Evolutionary conservation across 37 sponge, comb jelly and placozoan genomes (phyloP), one percentile per base, ranked within the genome.

Genomic region (Eunapius fragilis): DNA sequence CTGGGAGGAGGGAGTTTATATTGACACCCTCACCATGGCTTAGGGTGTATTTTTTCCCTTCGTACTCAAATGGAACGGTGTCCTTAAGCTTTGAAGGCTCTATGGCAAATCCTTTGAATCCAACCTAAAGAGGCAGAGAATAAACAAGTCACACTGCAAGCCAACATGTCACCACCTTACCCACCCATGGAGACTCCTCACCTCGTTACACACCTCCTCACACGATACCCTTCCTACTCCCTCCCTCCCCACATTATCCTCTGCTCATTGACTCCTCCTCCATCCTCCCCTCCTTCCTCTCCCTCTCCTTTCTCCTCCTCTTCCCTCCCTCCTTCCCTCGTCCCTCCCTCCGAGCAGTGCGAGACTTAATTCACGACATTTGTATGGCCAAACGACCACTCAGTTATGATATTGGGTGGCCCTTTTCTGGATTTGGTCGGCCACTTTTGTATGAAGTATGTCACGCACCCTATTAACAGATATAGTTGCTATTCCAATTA

Each of bases 81-180:
- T 71, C 81, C 36, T 72, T 73, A 17, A 76, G 93, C 50, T 77
- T 70, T 4, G 25, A 87, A 25, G 80, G 70, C 3, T 70, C 38
- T 5, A 97, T 94, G 19, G 77, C 74, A 77, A 90, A 97, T 0
- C 97, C 97, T 75, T 97, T 97, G 80, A 97, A 94, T 0, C 95
- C 97, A 82, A 95, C 86, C 96, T 96, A 68, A 50, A 31, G n/a
- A n/a, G n/a, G 47, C 25, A 81, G 13, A 68, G 68, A 48, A 68
- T 31, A 33, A 6, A 12, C 58, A 1, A 4, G 2, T 19, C 6
- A 17, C 58, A 58, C 58, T 41, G 6, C 58, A 58, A 19, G 19
- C 58, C 58, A 58, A 58, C 58, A 58, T 58, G 14, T 11, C 58
- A 58, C 58, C 58, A 12, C 58, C 14, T 19, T 58, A 17, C 58